Percentiles rank a stretch among this genome's conserved stretches.
Conservation (phyloP, 2,888 invertebrate species). For the Ethmia dodecea region DNA sequence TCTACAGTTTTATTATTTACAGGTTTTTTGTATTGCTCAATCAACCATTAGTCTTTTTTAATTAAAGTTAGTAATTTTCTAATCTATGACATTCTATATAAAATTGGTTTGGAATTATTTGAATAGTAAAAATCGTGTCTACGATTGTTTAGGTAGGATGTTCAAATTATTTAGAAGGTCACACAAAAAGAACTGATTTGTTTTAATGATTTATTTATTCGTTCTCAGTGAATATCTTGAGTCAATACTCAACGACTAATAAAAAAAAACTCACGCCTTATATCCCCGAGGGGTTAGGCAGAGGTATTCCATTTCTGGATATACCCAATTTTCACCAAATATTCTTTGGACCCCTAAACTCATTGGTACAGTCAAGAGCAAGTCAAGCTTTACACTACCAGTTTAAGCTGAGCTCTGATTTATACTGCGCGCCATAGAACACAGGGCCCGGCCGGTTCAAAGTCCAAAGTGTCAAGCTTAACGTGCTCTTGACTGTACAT, state of each 20-base stretch:
- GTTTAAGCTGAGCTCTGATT: no score
- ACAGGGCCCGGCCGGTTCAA: no score
- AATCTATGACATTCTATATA: neutral
- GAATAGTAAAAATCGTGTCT: neutral
- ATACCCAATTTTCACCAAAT: neutral
- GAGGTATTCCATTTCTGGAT: neutral
- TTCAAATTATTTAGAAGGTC: conserved; percentile 2
- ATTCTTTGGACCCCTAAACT: neutral
- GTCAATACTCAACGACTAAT: neutral
- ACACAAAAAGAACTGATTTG: conserved; percentile 34
- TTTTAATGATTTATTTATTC: conserved; percentile 25
- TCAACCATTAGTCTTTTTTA: neutral
- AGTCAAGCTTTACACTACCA: no score
- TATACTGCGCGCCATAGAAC: no score
- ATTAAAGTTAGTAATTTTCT: neutral
- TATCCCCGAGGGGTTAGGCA: neutral
- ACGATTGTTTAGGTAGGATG: neutral
- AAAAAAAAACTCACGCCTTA: neutral
- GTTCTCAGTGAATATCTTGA: neutral
- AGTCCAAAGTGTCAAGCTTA: no score
- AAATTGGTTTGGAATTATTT: no score
- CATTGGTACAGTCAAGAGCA: no score
- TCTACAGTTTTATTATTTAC: neutral
- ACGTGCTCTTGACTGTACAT: no score
- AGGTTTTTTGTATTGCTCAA: neutral